Evolutionary conservation across 2,797 vertebrate genomes (phyloP).

Genomic region (Pogonophryne albipinna): DNA sequence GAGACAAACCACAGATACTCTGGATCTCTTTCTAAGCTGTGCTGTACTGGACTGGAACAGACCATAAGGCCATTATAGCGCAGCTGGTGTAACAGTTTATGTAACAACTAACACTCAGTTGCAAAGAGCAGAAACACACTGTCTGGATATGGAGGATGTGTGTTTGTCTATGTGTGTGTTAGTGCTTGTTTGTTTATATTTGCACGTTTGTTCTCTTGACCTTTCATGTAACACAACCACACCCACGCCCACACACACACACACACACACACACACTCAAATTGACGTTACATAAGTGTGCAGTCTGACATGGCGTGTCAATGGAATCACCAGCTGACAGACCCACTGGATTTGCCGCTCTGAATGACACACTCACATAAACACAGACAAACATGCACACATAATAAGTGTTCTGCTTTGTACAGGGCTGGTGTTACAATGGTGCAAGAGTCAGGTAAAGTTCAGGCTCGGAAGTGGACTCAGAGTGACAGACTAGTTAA

Average conservation of each 20-base stretch:
- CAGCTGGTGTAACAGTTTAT: conserved; percentile 58
- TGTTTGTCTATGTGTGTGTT: conserved; percentile 21
- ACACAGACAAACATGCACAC: conserved; percentile 11
- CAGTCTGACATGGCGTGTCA: conserved; percentile 60
- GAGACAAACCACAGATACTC: conserved; percentile 38
- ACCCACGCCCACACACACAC: no score
- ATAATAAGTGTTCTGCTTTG: conserved; percentile 8
- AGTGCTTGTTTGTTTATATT: conserved; percentile 43
- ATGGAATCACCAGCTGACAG: conserved; percentile 62
- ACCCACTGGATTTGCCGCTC: conserved; percentile 55
- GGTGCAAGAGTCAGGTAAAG: conserved; percentile 3
- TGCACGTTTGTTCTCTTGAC: conserved; percentile 59
- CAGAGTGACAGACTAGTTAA: not conserved
- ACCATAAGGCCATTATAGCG: conserved; percentile 42
- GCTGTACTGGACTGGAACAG: conserved; percentile 40
- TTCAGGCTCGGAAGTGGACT: not conserved
- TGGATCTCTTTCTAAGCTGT: conserved; percentile 49
- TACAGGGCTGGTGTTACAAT: conserved; percentile 11
- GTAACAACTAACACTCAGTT: conserved; percentile 51
- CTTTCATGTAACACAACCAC: conserved; percentile 43
- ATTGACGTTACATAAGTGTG: conserved; percentile 67
- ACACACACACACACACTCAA: conserved; percentile 32
- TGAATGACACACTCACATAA: conserved; percentile 46
- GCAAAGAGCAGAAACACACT: conserved; percentile 34
- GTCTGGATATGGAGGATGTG: conserved; percentile 38